Evolutionary conservation across 2,797 vertebrate species (phyloP).

Genomic region (Cossypha dichroa): DNA sequence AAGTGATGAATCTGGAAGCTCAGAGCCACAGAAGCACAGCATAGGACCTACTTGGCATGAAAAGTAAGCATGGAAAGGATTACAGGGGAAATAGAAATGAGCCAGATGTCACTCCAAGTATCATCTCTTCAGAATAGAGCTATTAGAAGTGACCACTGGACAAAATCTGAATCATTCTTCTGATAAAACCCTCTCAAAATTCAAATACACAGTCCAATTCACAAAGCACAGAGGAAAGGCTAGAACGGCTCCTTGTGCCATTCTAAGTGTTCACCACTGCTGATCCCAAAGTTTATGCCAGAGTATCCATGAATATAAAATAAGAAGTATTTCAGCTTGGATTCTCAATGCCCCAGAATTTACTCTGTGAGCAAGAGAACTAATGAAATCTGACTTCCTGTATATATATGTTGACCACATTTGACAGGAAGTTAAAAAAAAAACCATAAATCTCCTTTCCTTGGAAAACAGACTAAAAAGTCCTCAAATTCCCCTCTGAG

Average conservation of each 20-base stretch:
- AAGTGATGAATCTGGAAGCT: not conserved
- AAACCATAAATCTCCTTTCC: not conserved
- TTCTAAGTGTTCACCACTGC: not conserved
- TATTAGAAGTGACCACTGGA: not conserved
- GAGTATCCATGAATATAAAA: not conserved
- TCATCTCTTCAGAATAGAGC: not conserved
- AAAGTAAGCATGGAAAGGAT: not conserved
- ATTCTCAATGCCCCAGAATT: not conserved
- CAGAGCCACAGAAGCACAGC: not conserved
- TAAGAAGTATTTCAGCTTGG: not conserved
- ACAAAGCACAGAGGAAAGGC: not conserved
- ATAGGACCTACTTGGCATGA: not conserved
- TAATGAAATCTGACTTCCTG: not conserved
- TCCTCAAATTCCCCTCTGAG: not conserved
- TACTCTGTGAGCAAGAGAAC: not conserved
- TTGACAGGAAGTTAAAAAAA: not conserved
- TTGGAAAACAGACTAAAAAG: not conserved
- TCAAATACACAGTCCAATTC: not conserved
- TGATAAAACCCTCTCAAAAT: not conserved
- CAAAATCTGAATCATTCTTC: not conserved
- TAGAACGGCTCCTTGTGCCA: not conserved
- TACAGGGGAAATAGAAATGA: not conserved
- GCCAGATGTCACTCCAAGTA: not conserved
- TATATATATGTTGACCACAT: not conserved
- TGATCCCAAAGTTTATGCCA: not conserved